Base-by-base conservation (phyloP, 2,888 invertebrate species). In the Ypsolopha scabrella region DNA sequence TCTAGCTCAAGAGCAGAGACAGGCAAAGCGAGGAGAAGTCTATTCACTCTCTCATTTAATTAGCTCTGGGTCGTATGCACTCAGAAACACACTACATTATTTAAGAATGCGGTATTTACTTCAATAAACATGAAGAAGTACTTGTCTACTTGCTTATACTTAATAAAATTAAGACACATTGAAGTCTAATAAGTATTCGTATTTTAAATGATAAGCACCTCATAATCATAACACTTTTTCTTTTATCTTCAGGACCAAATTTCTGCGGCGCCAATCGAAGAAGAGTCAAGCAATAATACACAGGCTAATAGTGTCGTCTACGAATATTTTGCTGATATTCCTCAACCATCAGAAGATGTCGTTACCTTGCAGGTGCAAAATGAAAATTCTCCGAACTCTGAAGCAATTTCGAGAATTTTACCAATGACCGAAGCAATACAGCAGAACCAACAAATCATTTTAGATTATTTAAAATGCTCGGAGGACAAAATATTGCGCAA, bases 291-390 rank as follows among this genome's bases (percentile, higher is more conserved):
- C 48, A 48, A 52, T 52, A 48, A 52, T 52, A 37, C 14, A 52
- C 48, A 52, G 48, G 48, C 52, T 48, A 52, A 52, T 52, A 52
- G 48, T 43, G 43, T 52, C 44, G 48, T 48, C 52, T 52, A 52
- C 48, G 48, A 52, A 43, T 48, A 52, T 38, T n/a, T 49, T 50
- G 34, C 52, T 39, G 49, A 52, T 52, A 46, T 52, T 50, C 50
- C 45, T 50, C 52, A 52, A 52, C 13, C 50, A 47, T 50, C 52
- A 50, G 52, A 53, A 41, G 33, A 50, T 36, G 44, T 46, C 47
- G 52, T 50, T 53, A 53, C 43, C 43, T 50, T 50, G 50, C 50
- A 46, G 50, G 52, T 47, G 52, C 52, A 52, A 52, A 50, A 50
- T 47, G 47, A 53, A 53, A 50, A 53, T 50, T 53, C 50, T 53